phyloP scores from a whole-genome alignment of 2,113 vertebrate species.

The Parus major region DNA sequence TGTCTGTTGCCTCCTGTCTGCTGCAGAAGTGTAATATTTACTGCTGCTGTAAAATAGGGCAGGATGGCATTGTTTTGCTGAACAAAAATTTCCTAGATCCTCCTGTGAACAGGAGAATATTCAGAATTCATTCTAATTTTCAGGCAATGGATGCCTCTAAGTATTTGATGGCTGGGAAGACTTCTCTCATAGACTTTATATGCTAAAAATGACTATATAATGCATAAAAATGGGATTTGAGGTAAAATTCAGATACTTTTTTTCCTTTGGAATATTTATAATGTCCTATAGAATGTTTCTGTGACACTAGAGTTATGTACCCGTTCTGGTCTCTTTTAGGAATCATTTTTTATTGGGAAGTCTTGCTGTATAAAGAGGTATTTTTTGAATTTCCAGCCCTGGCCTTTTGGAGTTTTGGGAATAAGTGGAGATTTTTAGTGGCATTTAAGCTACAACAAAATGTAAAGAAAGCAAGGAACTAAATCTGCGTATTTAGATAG shows the following conservation, averaged over 20 bases:
- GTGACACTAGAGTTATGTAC: neutral
- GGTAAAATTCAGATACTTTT: neutral
- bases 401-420: neutral
- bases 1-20: conserved; percentile 33
- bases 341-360: neutral
- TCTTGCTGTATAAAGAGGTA: neutral
- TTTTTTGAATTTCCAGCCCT: neutral
- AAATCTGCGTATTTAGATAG: neutral
- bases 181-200: neutral
- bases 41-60: neutral
- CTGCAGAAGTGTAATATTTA: neutral
- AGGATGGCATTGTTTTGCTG: neutral
- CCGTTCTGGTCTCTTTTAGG: neutral
- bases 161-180: neutral
- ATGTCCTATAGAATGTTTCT: neutral
- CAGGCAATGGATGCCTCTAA: neutral
- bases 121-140: neutral
- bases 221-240: neutral
- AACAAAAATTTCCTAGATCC: neutral
- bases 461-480: neutral
- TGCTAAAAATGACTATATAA: neutral
- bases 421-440: neutral
- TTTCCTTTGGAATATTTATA: neutral
- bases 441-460: neutral
- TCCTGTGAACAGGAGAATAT: neutral